Percentiles rank a stretch among this genome's conserved stretches.
phyloP scores from a whole-genome alignment of 1,140 invertebrate species.

The Oryctes rhinoceros region DNA sequence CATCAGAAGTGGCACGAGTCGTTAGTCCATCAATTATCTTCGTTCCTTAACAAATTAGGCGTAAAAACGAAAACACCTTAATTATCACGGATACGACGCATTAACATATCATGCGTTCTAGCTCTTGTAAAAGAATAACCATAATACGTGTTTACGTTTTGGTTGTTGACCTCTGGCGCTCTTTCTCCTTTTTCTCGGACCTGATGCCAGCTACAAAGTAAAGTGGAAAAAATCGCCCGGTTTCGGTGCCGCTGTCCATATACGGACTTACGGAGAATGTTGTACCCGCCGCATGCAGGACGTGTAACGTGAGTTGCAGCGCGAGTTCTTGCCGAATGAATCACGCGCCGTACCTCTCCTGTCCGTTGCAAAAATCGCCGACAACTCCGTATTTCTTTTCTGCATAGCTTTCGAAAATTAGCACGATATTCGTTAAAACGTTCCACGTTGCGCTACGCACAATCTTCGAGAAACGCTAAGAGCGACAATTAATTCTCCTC shows the following conservation, averaged over 20 bases:
- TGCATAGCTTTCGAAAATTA: constrained; percentile 9
- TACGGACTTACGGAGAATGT: constrained; percentile 17
- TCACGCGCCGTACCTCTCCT: background rate
- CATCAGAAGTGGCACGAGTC: no score
- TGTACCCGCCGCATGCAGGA: background rate
- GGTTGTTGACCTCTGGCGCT: background rate
- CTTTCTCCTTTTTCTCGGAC: background rate
- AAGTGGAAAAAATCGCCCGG: background rate
- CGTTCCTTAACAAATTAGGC: no score
- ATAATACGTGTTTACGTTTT: constrained; percentile 9
- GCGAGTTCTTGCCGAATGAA: constrained; percentile 20
- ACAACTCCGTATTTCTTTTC: background rate
- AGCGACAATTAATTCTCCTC: background rate
- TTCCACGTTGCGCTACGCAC: background rate
- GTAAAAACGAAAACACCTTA: no score
- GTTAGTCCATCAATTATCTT: no score
- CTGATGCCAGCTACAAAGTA: constrained; percentile 5
- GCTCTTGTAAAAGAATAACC: no score
- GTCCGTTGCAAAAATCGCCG: background rate
- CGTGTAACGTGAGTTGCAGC: constrained; percentile 10
- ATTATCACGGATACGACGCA: no score
- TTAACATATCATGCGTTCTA: no score
- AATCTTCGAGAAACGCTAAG: background rate
- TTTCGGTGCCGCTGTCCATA: background rate
- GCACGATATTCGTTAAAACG: background rate